Evolutionary conservation across 2,113 vertebrate genomes (phyloP).

Genomic region (Probosciger aterrimus): DNA sequence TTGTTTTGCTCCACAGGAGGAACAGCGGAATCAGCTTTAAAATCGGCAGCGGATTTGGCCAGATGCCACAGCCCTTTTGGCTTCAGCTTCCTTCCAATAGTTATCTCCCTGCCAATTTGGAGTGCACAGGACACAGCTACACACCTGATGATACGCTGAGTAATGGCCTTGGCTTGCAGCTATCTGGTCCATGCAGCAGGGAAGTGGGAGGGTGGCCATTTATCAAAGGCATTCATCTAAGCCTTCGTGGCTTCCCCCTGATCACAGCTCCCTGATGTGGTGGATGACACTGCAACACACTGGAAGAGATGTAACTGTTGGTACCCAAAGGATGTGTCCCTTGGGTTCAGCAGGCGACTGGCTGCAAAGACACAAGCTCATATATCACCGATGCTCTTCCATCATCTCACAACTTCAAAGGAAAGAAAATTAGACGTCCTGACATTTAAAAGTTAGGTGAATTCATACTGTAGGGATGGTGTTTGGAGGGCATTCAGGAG

Average conservation of each 20-base stretch:
- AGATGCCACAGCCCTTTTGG: constrained; percentile 27
- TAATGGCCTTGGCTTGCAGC: constrained; percentile 52
- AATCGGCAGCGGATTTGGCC: background rate
- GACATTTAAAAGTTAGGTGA: background rate
- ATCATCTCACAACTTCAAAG: background rate
- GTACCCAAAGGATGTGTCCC: background rate
- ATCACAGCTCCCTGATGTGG: background rate
- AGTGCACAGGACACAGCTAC: constrained; percentile 24
- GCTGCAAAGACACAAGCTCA: background rate
- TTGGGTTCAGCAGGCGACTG: background rate
- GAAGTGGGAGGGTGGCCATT: constrained; percentile 7
- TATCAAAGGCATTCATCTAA: background rate
- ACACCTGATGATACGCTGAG: constrained; percentile 60
- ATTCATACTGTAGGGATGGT: background rate
- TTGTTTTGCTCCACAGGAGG: constrained; percentile 11
- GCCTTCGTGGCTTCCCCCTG: background rate
- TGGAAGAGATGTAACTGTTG: background rate
- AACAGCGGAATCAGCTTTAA: background rate
- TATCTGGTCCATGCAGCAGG: constrained; percentile 40
- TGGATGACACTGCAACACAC: background rate
- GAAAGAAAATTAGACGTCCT: background rate
- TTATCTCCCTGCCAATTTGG: constrained; percentile 25
- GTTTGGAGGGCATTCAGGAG: background rate
- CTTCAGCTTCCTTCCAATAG: constrained; percentile 18
- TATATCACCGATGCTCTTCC: background rate